These are phyloP conservation scores for Canis aureus DNA, from an alignment of 2,113 vertebrate genomes.

Conservation along the genomic window DNA sequence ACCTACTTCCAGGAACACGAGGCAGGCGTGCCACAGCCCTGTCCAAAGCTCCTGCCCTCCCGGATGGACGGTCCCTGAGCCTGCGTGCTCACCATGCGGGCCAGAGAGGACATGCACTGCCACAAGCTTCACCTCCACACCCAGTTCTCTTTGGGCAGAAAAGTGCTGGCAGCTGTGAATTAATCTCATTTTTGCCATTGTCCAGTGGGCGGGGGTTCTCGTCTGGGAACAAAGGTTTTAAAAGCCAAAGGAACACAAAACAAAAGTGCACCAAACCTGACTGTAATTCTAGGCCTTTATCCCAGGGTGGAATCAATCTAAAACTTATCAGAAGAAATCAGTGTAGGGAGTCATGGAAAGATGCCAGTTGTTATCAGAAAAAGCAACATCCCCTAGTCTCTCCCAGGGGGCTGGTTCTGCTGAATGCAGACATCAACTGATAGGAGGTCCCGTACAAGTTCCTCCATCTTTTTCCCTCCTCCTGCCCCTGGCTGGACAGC, in stretches of 20 bases:
- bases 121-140: accelerated
- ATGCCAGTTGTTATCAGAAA: neutral
- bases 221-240: neutral
- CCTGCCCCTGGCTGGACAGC: neutral
- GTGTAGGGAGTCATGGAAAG: neutral
- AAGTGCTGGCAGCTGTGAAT: neutral
- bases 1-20: accelerated
- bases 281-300: neutral
- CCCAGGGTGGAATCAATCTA: neutral
- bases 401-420: neutral
- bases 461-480: neutral
- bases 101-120: neutral
- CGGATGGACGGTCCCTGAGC: accelerated
- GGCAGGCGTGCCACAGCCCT: no score
- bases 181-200: conserved; percentile 12
- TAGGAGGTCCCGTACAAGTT: neutral
- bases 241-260: conserved; percentile 56
- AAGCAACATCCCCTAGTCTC: neutral
- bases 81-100: accelerated
- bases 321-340: conserved; percentile 50
- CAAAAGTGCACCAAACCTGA: neutral
- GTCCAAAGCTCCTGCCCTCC: neutral
- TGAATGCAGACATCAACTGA: neutral
- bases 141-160: neutral
- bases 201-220: conserved; percentile 34